Percentiles rank a stretch among this genome's conserved stretches.
Conservation (phyloP, 1,140 invertebrate species). For the Solenopsis invicta region DNA sequence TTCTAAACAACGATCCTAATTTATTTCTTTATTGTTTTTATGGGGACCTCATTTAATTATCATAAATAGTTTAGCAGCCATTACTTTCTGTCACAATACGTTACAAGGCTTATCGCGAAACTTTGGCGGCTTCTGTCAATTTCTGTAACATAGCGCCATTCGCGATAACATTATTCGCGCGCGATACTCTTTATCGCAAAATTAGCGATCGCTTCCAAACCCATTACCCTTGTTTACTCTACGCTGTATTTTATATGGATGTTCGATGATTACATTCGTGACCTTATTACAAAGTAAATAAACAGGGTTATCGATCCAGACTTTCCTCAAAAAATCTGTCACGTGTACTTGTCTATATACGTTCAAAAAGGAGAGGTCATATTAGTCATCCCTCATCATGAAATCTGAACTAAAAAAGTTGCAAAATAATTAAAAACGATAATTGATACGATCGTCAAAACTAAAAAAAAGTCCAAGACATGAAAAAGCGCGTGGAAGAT, state of each 20-base stretch:
- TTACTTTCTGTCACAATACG: not conserved
- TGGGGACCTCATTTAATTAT: not conserved
- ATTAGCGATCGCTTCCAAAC: constrained; percentile 74
- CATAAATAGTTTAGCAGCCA: not conserved
- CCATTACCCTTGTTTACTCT: constrained; percentile 81
- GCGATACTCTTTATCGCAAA: constrained; percentile 76
- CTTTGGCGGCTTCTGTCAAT: constrained; percentile 40
- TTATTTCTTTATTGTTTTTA: not conserved
- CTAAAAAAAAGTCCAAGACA: not conserved
- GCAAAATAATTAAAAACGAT: not conserved
- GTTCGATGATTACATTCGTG: constrained; percentile 71
- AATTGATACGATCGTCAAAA: not conserved
- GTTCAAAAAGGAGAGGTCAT: not conserved
- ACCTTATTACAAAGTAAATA: constrained; percentile 79
- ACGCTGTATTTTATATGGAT: constrained; percentile 77
- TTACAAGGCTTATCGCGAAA: constrained; percentile 39
- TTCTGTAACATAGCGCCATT: constrained; percentile 15
- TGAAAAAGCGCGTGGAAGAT: not conserved
- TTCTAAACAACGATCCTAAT: not conserved
- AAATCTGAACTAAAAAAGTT: not conserved
- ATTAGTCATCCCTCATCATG: constrained; percentile 3
- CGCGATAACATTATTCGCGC: constrained; percentile 21
- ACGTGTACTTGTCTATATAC: not conserved
- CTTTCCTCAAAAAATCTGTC: constrained; percentile 30
- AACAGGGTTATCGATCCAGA: constrained; percentile 68